Evolutionary conservation across 2,113 vertebrate species (phyloP).

Genomic region (Mohoua ochrocephala): DNA sequence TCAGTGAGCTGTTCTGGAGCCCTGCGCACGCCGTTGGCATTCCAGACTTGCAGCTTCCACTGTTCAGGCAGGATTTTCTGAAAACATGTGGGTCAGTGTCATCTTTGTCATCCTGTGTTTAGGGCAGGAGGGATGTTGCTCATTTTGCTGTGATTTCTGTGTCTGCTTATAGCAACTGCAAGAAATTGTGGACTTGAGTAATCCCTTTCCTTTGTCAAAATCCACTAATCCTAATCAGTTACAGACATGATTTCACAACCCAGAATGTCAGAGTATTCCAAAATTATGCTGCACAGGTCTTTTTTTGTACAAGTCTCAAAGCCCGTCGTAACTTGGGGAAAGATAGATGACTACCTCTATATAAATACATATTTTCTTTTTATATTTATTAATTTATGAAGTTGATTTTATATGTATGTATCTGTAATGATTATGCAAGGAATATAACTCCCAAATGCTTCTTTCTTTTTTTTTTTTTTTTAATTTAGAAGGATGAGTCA

Average conservation of each 20-base stretch:
- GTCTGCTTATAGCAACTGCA: not conserved
- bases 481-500: not conserved
- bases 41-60: not conserved
- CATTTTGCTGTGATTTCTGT: not conserved
- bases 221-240: not conserved
- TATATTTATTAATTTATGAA: not conserved
- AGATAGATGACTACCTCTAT: not conserved
- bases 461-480: not conserved
- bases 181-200: not conserved
- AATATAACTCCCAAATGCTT: not conserved
- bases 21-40: accelerated
- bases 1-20: not conserved
- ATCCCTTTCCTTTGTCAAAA: not conserved
- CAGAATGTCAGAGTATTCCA: not conserved
- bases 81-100: not conserved
- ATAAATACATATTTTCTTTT: not conserved
- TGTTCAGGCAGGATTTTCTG: not conserved
- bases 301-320: not conserved
- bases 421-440: not conserved
- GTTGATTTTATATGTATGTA: not conserved
- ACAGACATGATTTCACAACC: not conserved
- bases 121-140: not conserved
- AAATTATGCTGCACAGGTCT: not conserved
- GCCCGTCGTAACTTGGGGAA: not conserved
- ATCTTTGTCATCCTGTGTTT: not conserved